Conservation (phyloP, 2,113 vertebrate genomes). For the Thryonomys swinderianus region DNA sequence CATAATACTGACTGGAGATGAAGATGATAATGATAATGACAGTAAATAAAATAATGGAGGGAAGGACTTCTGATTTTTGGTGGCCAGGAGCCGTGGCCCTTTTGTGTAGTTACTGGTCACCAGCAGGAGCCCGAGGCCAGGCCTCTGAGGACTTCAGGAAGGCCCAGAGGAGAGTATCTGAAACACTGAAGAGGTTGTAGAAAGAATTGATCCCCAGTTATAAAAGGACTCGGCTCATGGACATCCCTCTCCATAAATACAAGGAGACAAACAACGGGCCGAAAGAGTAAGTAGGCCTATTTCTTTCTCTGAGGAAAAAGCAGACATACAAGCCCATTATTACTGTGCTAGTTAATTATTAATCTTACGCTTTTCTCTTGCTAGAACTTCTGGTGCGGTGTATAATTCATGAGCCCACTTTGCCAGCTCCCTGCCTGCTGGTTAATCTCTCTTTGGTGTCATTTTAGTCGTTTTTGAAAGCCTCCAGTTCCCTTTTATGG, state of each 20-base stretch:
- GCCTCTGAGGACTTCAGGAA: not conserved
- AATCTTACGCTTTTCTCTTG: conserved; percentile 74
- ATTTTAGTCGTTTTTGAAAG: conserved; percentile 67
- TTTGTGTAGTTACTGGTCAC: not conserved
- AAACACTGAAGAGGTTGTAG: not conserved
- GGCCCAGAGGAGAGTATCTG: not conserved
- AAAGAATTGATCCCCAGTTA: conserved; percentile 40
- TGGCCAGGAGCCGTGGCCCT: not conserved
- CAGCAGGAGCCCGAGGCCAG: not conserved
- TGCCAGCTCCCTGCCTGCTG: conserved; percentile 77
- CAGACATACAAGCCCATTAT: conserved; percentile 68
- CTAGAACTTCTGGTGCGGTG: conserved; percentile 74
- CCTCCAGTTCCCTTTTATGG: conserved; percentile 58
- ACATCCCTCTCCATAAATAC: conserved; percentile 44
- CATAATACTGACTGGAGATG: not conserved
- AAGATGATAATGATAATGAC: not conserved
- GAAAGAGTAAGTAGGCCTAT: conserved; percentile 61
- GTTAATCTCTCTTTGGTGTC: conserved; percentile 75
- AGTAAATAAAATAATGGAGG: not conserved
- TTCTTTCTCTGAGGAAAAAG: conserved; percentile 74
- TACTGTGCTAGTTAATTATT: conserved; percentile 79
- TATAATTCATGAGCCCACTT: conserved; percentile 79
- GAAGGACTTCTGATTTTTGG: not conserved
- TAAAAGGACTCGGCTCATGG: conserved; percentile 37
- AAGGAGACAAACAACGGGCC: conserved; percentile 54